phyloP scores from a whole-genome alignment of 2,797 vertebrate genomes.

The Spheniscus humboldti region DNA sequence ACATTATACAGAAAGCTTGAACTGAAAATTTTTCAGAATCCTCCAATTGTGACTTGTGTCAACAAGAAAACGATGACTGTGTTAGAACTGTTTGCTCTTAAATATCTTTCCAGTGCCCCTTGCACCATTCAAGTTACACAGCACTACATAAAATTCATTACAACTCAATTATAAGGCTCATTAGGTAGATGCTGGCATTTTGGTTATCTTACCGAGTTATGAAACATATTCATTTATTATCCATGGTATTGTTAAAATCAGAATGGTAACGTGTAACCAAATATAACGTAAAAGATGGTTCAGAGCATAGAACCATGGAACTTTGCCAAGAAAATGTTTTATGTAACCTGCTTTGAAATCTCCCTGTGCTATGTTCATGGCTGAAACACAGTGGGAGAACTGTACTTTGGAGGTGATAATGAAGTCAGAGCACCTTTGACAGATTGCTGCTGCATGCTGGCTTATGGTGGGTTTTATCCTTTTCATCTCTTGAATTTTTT shows the following conservation, averaged over 20 bases:
- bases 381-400: neutral
- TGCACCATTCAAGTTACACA: neutral
- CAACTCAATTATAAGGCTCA: slow-evolving; percentile 53
- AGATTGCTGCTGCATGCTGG: neutral
- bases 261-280: neutral
- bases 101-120: neutral
- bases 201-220: slow-evolving; percentile 26
- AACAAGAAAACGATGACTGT: neutral
- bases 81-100: neutral
- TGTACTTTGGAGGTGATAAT: neutral
- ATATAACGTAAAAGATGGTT: neutral
- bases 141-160: slow-evolving; percentile 35
- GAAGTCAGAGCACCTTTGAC: slow-evolving; percentile 6
- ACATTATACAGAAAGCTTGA: neutral
- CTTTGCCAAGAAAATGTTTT: neutral
- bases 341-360: neutral
- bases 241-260: neutral
- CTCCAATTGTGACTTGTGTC: neutral
- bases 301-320: neutral
- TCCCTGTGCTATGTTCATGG: neutral
- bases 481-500: neutral
- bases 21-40: neutral
- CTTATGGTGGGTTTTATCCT: neutral
- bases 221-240: slow-evolving; percentile 6
- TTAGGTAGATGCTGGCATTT: slow-evolving; percentile 39